Percentiles rank a stretch among this genome's conserved stretches.
phyloP scores from a whole-genome alignment of 2,113 vertebrate species.

The Lucifuga dentata region DNA sequence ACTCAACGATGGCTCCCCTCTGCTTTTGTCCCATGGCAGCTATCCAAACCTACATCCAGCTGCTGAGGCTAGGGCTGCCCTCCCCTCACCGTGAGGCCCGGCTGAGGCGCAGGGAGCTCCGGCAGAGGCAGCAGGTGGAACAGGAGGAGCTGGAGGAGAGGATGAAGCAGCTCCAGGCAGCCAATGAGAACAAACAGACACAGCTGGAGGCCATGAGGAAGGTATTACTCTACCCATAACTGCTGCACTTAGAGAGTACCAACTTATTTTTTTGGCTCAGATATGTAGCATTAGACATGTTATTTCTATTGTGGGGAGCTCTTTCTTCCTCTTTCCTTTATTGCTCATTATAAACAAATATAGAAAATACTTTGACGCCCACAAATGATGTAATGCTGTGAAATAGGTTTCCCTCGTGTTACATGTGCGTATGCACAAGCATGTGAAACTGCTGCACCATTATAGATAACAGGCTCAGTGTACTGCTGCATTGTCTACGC shows the following conservation, averaged over 20 bases:
- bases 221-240: conserved; percentile 74
- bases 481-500: background rate
- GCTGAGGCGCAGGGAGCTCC: conserved; percentile 86
- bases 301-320: too few species aligned
- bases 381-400: too few species aligned
- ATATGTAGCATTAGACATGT: too few species aligned
- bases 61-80: conserved; percentile 84
- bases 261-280: too few species aligned
- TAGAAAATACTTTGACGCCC: too few species aligned
- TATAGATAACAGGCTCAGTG: background rate
- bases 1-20: background rate
- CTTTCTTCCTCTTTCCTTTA: too few species aligned
- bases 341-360: too few species aligned
- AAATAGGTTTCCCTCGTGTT: too few species aligned
- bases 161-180: conserved; percentile 90
- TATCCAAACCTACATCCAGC: conserved; percentile 88
- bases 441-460: too few species aligned
- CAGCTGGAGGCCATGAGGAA: conserved; percentile 91
- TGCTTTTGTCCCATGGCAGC: conserved; percentile 74
- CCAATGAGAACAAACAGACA: conserved; percentile 92
- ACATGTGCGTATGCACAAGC: too few species aligned
- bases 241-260: background rate
- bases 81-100: conserved; percentile 92
- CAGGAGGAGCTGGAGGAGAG: conserved; percentile 88
- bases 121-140: conserved; percentile 87